Evolutionary conservation across 2,113 vertebrate species (phyloP).

Genomic region (Orycteropus afer): DNA sequence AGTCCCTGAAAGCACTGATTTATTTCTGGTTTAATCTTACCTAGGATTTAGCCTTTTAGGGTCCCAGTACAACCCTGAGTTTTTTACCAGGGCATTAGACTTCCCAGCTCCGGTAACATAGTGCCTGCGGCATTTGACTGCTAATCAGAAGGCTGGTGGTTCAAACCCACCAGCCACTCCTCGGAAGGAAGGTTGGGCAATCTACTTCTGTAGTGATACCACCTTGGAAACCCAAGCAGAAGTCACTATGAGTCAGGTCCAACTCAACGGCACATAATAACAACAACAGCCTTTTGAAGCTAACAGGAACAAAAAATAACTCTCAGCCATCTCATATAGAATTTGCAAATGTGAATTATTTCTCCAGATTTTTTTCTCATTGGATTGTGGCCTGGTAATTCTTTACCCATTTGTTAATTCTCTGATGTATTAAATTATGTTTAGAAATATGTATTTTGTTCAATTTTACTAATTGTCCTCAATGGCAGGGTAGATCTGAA

Average conservation of each 20-base stretch:
- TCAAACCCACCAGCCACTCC: no score
- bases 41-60: neutral
- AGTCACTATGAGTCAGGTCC: no score
- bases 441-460: neutral
- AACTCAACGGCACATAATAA: no score
- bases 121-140: no score
- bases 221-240: no score
- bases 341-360: neutral
- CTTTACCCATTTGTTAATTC: conserved; percentile 2
- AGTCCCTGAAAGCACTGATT: neutral
- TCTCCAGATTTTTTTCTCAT: neutral
- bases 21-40: conserved; percentile 25
- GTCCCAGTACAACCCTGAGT: neutral
- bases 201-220: no score
- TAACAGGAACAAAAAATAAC: neutral
- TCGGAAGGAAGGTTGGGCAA: no score
- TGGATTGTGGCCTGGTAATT: neutral
- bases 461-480: conserved; percentile 4
- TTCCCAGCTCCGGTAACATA: no score
- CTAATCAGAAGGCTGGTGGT: no score
- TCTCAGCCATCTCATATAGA: neutral
- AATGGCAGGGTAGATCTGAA: neutral
- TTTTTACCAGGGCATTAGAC: neutral
- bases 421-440: conserved; percentile 14
- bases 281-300: conserved; percentile 11